Conservation (phyloP, 2,888 invertebrate genomes). For the Cerastoderma edule region DNA sequence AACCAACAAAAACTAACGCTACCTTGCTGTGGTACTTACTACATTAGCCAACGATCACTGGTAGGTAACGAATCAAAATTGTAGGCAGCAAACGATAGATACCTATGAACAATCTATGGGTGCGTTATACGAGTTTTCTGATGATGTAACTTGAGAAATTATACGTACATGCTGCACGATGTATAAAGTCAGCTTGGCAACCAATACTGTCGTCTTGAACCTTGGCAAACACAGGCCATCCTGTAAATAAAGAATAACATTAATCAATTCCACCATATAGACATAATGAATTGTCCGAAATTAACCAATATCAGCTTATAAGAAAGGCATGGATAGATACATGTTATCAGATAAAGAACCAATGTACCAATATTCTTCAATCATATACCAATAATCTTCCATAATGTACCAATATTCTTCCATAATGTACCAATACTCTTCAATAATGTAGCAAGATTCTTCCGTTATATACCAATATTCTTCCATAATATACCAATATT, state of each 20-base stretch:
- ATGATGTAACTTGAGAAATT: not conserved
- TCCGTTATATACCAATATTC: too few species aligned
- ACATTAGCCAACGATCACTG: not conserved
- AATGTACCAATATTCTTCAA: not conserved
- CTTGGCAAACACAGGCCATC: constrained; percentile 2
- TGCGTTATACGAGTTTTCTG: not conserved
- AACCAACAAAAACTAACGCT: not conserved
- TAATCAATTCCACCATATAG: not conserved
- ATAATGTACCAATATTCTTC: not conserved
- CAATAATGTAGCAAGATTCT: too few species aligned
- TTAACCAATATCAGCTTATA: not conserved
- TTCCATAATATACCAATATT: too few species aligned
- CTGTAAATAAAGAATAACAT: not conserved
- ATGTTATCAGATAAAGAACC: not conserved
- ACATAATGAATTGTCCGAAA: not conserved
- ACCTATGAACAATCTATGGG: not conserved
- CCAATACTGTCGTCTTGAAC: constrained; percentile 4
- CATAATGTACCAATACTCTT: too few species aligned
- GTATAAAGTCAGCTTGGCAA: constrained; percentile 9
- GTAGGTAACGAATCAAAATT: not conserved
- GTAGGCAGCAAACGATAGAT: not conserved
- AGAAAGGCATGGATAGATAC: not conserved
- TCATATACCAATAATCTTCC: not conserved
- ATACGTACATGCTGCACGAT: not conserved
- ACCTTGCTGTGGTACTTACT: not conserved